Conservation (phyloP, 2,888 invertebrate genomes). For the Eupithecia vulgata region DNA sequence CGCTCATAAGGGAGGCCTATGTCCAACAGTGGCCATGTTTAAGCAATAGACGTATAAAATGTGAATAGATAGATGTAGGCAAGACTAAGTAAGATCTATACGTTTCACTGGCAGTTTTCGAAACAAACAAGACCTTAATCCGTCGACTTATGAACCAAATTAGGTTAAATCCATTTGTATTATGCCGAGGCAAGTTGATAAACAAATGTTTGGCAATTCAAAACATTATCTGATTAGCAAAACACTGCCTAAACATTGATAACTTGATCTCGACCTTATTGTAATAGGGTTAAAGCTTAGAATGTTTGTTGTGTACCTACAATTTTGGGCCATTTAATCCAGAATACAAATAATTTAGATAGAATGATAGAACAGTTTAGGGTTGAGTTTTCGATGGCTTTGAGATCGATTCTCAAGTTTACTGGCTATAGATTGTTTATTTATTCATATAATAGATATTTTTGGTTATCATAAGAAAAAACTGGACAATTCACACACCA, state of each 20-base stretch:
- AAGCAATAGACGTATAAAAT: not conserved
- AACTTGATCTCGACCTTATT: slow-evolving; percentile 1
- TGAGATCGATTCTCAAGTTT: not conserved
- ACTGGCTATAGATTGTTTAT: no score
- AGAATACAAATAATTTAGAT: not conserved
- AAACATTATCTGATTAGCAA: slow-evolving; percentile 4
- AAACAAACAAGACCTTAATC: not conserved
- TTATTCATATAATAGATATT: no score
- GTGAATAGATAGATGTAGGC: not conserved
- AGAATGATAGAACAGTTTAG: not conserved
- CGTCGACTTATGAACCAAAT: not conserved
- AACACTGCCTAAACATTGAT: not conserved
- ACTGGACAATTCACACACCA: no score
- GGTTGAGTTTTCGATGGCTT: not conserved
- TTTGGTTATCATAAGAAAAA: no score
- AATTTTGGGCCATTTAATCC: not conserved
- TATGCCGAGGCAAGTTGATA: not conserved
- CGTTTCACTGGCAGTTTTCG: not conserved
- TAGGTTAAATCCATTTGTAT: slow-evolving; percentile 1
- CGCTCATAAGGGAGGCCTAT: no score
- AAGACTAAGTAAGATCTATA: not conserved
- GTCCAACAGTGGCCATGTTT: no score
- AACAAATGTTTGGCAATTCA: not conserved
- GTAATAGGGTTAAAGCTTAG: not conserved
- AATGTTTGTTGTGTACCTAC: not conserved